phyloP scores from a whole-genome alignment of 2,113 vertebrate species.

The Chaetodon auriga region DNA sequence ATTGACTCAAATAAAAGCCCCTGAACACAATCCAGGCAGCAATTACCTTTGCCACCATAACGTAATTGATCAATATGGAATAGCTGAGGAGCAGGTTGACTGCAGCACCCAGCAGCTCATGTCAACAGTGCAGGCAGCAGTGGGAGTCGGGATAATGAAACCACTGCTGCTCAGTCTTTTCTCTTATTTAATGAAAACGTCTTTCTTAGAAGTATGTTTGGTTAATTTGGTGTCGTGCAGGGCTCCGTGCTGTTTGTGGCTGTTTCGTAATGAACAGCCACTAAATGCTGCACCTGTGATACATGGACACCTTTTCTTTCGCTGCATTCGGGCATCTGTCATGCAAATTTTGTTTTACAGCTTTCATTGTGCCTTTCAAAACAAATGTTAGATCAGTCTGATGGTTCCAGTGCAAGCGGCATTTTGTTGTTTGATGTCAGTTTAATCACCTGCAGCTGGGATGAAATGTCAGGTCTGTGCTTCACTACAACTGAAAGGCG shows the following conservation, averaged over 20 bases:
- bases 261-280: neutral
- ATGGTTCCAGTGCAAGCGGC: neutral
- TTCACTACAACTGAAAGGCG: neutral
- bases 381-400: slow-evolving; percentile 12
- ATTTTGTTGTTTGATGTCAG: neutral
- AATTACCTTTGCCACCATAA: neutral
- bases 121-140: neutral
- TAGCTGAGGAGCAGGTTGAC: neutral
- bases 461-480: neutral
- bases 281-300: neutral
- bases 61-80: neutral
- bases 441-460: neutral
- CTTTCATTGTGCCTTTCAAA: slow-evolving; percentile 8
- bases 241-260: neutral
- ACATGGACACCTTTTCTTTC: neutral
- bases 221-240: neutral
- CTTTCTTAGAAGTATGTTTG: neutral
- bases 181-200: neutral
- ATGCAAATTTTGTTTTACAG: neutral
- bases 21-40: neutral
- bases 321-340: neutral
- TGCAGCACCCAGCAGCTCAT: neutral
- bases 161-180: neutral
- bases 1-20: neutral
- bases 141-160: neutral